Base-by-base conservation (phyloP, 2,113 vertebrate species). In the Ailurus styani region DNA sequence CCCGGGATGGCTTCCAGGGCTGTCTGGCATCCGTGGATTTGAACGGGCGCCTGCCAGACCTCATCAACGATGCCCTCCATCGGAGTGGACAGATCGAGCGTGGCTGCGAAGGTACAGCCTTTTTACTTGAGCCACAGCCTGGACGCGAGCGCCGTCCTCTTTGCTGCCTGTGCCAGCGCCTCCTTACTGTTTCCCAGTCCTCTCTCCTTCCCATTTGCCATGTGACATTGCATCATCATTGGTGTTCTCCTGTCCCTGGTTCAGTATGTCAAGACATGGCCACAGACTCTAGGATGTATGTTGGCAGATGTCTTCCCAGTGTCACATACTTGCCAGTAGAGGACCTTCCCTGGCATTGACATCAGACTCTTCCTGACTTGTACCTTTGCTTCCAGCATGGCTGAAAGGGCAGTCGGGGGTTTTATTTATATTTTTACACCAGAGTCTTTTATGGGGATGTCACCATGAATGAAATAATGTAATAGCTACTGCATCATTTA, bases 51-150 rank as follows among this genome's bases (percentile, higher is more conserved):
- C 99, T 99, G 21, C 99, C 99, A 1, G 99, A 99, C 97, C 99
- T 99, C 68, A 99, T 99, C 94, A 99, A 98, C 0, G 99, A 99
- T 0, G 99, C 99, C 37, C 98, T 99, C 96, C 99, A 99, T 93
- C 99, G 99, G 98, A 99, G 99, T 0, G 99, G 99, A 57, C 99
- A 99, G 99, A 99, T 99, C 3, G 99, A 99, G 93, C 99, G 99
- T 27, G 99, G 99, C 99, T 99, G 99, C 6, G 99, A 99, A 99
- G 99, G 99, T 99, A 99, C 97, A 90, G 87, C 95, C 66, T 91
- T 90, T 98, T 87, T 98, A 95, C 79, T 79, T 90, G 98, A 98
- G 97, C 98, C 98, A 90, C 79, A 97, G 89, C 96, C 21, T 97
- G 68, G 98, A 98, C 57, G 92, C 96, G 62, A 99, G 98, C 98